Conservation (phyloP, 2,888 invertebrate species). For the Torymus auratus region DNA sequence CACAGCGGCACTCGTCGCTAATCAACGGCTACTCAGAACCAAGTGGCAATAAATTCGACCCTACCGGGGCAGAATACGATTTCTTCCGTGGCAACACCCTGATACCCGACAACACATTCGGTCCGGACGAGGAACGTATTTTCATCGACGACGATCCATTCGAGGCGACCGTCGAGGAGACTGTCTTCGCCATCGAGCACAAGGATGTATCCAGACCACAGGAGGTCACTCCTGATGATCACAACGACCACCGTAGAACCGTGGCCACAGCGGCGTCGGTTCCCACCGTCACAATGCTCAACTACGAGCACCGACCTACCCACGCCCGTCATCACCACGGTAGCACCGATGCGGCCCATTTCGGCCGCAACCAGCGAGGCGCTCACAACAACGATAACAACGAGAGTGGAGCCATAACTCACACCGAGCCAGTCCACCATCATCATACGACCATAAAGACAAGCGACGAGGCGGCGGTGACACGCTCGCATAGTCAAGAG, state of each 20-base stretch:
- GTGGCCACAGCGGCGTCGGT: background rate
- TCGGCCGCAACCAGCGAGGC: constrained; percentile 60
- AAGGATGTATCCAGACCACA: constrained; percentile 48
- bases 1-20: constrained; percentile 43
- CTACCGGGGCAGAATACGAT: background rate
- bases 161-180: constrained; percentile 67
- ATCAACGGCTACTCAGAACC: constrained; percentile 47
- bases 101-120: constrained; percentile 72
- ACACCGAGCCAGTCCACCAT: too few relatives aligned
- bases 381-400: background rate
- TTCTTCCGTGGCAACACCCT: constrained; percentile 65
- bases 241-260: background rate
- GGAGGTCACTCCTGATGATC: background rate
- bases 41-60: background rate
- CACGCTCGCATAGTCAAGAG: constrained; percentile 37
- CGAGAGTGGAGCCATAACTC: background rate
- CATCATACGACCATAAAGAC: constrained; percentile 25
- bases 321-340: constrained; percentile 49
- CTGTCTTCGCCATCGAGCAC: constrained; percentile 68
- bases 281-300: constrained; percentile 52
- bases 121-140: constrained; percentile 73
- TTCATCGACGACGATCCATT: constrained; percentile 74
- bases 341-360: constrained; percentile 17
- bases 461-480: constrained; percentile 50
- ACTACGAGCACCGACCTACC: constrained; percentile 22